Base-by-base conservation (phyloP, 2,888 invertebrate genomes). In the Heliconius cydno region DNA sequence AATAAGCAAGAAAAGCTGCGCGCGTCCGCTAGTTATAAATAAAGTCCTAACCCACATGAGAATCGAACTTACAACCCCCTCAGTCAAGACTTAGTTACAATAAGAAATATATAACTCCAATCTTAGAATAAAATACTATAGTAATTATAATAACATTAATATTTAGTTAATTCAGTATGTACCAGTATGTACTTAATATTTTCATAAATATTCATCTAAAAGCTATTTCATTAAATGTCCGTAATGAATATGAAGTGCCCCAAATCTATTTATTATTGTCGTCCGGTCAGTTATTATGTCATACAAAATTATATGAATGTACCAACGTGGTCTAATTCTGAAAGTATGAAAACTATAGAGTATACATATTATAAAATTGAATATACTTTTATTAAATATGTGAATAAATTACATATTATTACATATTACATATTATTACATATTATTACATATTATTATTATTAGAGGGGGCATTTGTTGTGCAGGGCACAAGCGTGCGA, bases 261-360 rank as follows among this genome's bases (percentile, higher is more conserved):
- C 75, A 75, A 75, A 75, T 75, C 65, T 66, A 75, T 75, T 75
- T 75, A 75, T 65, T 65, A 75, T 65, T 28, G 74, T 22, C 22
- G 60, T 22, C 60, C 25, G 30, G 34, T 25, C 73, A 30, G 73
- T 60, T 73, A 60, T 38, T 60, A 60, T 60, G 34, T 60, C 38
- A 73, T 5, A n/a, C n/a, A 41, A 70, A 70, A 22, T 41, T 68
- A 38, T 68, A 12, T 25, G 13, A 5, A 68, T n/a, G 0, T 10
- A n/a, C 1, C 9, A 46, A 46, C 25, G 70, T 70, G 46, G 25
- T 6, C 15, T 70, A 41, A 46, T 9, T 70, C 12, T 12, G 34
- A 34, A 34, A 34, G 7, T 34, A 34, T 34, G 34, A 34, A 34
- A 34, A 34, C 9, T 34, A 34, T 34, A 34, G 34, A 34, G 9